phyloP scores from a whole-genome alignment of 2,797 vertebrate genomes.

The Taeniopygia guttata region DNA sequence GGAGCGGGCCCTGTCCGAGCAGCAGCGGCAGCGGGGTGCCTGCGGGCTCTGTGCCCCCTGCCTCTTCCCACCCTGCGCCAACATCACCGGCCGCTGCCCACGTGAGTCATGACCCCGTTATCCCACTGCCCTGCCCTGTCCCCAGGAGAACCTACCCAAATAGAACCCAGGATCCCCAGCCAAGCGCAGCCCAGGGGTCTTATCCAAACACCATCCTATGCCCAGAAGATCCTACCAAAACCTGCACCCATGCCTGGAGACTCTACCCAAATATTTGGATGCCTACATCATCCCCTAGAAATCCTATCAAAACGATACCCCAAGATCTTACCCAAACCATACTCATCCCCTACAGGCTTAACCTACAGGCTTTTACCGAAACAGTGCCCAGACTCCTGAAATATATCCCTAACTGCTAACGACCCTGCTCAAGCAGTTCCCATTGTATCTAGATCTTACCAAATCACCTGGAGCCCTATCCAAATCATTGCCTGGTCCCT shows the following conservation, averaged over 20 bases:
- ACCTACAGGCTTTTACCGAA: neutral
- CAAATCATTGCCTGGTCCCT: neutral
- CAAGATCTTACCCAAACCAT: neutral
- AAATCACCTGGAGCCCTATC: neutral
- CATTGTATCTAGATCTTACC: neutral
- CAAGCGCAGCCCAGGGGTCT: neutral
- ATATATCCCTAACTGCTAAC: neutral
- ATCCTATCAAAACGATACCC: neutral
- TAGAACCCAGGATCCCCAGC: neutral
- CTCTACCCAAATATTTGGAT: neutral
- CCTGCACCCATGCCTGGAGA: neutral
- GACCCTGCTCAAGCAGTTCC: neutral
- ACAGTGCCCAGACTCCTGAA: neutral
- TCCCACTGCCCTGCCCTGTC: neutral
- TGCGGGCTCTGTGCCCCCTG: slow-evolving; percentile 81
- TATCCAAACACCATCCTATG: neutral
- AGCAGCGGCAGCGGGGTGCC: slow-evolving; percentile 69
- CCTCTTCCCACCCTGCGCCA: slow-evolving; percentile 85
- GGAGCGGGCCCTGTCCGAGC: slow-evolving; percentile 77
- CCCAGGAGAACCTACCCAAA: neutral
- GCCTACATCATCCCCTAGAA: neutral
- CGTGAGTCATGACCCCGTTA: neutral
- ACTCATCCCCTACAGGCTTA: neutral
- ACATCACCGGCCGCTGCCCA: slow-evolving; percentile 70
- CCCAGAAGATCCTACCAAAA: neutral